Evolutionary conservation across 1,140 invertebrate genomes (phyloP), one percentile per base, ranked within the genome.

Genomic region (Aphidius ervi): DNA sequence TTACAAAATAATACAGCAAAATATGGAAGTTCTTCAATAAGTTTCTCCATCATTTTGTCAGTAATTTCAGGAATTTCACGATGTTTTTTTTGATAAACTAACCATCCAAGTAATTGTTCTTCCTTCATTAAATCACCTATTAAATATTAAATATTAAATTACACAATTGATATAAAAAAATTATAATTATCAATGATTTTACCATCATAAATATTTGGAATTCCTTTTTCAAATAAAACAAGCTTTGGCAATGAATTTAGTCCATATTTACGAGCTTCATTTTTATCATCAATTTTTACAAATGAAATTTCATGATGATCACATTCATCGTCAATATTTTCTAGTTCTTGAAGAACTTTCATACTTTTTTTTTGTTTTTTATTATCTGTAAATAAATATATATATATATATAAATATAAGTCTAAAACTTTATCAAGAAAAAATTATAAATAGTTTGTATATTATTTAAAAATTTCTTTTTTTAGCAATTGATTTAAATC

Each of bases 271-370:
- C 91, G 91, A 37, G 92, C 93, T 79, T 95, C 92, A 56, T 88
- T 87, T 61, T 87, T 85, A 68, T 95, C 91, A 70, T 92, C 90
- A 64, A 96, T 95, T 76, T 97, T 97, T 2, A 96, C 93, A 74
- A 97, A 94, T 20, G 90, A 90, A 68, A 97, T 95, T 68, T 92
- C 90, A 72, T 93, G 92, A 72, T 92, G 86, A 78, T 96, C 93
- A 76, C 92, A 94, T 73, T 95, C 93, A 75, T 95, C 93, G 72
- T 96, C 93, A 67, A 97, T 96, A 71, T 94, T 95, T 82, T 96
- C 94, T 67, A 97, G 78, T 78, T 95, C 93, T 41, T 82, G 77
- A 49, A 97, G 80, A 55, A 95, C 85, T 77, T 94, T 93, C 75
- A 93, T 87, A 73, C 91, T 94, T 74, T 94, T 93, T 74, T 93